Conservation (phyloP, 2,797 vertebrate species). For the Rhinogobio ventralis region DNA sequence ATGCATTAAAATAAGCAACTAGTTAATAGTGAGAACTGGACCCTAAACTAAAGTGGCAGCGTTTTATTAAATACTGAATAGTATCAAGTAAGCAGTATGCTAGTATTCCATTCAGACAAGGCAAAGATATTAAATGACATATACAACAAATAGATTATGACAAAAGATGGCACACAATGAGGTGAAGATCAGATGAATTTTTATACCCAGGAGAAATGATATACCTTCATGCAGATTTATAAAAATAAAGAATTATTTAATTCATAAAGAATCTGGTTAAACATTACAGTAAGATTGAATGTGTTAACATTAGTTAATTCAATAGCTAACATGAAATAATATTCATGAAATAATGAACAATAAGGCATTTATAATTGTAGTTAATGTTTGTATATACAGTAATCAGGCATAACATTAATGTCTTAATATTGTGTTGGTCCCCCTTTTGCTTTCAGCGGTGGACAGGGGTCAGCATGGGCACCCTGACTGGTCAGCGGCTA, state of each 20-base stretch:
- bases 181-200: background rate
- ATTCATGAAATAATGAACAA: background rate
- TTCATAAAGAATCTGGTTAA: background rate
- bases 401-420: too few relatives aligned
- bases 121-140: constrained; percentile 2
- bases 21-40: background rate
- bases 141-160: background rate
- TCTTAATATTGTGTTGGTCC: too few relatives aligned
- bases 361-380: background rate
- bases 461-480: too few relatives aligned
- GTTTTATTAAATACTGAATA: background rate
- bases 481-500: too few relatives aligned
- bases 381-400: background rate
- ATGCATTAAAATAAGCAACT: too few relatives aligned
- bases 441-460: too few relatives aligned
- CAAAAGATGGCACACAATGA: background rate
- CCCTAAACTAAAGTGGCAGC: background rate
- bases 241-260: background rate
- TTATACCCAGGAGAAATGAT: background rate
- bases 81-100: background rate
- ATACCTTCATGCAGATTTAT: background rate
- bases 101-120: background rate
- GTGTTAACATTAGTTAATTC: background rate
- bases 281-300: background rate
- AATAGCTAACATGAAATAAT: background rate